Evolutionary conservation across 2,888 invertebrate species (phyloP).

Genomic region (Hymenopus coronatus): DNA sequence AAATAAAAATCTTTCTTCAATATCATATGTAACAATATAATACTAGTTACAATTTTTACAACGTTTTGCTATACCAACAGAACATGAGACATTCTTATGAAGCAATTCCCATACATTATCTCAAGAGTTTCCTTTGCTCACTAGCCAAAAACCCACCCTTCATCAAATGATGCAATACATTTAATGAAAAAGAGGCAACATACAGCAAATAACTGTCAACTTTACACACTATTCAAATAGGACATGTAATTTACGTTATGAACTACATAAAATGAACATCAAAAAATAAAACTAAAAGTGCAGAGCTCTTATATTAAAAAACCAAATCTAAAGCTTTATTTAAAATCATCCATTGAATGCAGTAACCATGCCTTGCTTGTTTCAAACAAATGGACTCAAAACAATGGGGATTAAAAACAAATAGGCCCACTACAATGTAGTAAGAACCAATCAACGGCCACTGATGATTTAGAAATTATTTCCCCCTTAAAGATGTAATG

Average conservation of each 20-base stretch:
- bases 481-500: constrained; percentile 39
- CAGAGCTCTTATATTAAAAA: constrained; percentile 21
- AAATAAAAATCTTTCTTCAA: not conserved
- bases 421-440: constrained; percentile 21
- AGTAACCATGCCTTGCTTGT: constrained; percentile 33
- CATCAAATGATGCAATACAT: not conserved
- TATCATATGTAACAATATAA: not conserved
- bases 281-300: constrained; percentile 33
- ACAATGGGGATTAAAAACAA: constrained; percentile 23
- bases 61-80: constrained; percentile 31
- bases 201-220: not conserved
- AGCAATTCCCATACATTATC: not conserved
- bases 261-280: constrained; percentile 28
- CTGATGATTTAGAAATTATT: constrained; percentile 30
- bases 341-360: constrained; percentile 30
- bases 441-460: constrained; percentile 26
- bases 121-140: constrained; percentile 23
- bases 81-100: constrained; percentile 15
- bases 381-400: constrained; percentile 18
- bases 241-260: constrained; percentile 23
- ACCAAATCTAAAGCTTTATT: constrained; percentile 31
- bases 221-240: constrained; percentile 26
- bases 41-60: not conserved
- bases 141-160: constrained; percentile 33
- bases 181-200: not conserved